Conservation (phyloP, 2,113 vertebrate species). For the Salminus brasiliensis region DNA sequence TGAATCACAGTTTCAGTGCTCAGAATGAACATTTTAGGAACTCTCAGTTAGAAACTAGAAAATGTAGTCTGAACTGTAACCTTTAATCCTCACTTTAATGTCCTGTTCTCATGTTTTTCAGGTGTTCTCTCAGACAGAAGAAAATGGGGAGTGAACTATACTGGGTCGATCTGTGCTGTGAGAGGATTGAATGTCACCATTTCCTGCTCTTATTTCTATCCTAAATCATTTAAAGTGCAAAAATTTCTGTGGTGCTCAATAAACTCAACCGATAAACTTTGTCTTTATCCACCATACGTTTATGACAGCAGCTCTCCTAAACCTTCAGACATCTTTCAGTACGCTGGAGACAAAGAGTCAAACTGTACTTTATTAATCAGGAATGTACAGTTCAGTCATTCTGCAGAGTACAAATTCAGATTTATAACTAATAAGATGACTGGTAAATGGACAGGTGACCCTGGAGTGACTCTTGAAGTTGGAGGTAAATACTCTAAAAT, state of each 20-base stretch:
- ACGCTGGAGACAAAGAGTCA: slow-evolving; percentile 28
- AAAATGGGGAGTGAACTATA: not conserved
- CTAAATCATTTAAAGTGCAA: not conserved
- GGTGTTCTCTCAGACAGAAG: not conserved
- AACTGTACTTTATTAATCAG: slow-evolving; percentile 48
- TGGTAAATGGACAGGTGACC: not conserved
- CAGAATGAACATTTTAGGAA: too few relatives aligned
- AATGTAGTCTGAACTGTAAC: too few relatives aligned
- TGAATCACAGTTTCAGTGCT: too few relatives aligned
- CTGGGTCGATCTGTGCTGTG: slow-evolving; percentile 29
- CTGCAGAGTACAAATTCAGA: slow-evolving; percentile 45
- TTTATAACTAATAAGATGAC: not conserved
- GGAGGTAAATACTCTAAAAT: slow-evolving; percentile 24
- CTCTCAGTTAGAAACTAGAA: too few relatives aligned
- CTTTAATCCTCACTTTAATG: too few relatives aligned
- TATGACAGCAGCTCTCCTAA: not conserved
- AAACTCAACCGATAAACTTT: not conserved
- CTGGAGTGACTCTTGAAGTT: slow-evolving; percentile 6
- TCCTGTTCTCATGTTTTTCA: slow-evolving; percentile 12
- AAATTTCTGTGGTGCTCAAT: slow-evolving; percentile 38
- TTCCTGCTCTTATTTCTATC: slow-evolving; percentile 39
- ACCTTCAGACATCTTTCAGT: not conserved
- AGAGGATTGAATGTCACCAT: slow-evolving; percentile 39
- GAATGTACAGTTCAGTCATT: slow-evolving; percentile 18
- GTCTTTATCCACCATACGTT: not conserved